Conservation (phyloP, 2,113 vertebrate species). For the Ciconia maguari region DNA sequence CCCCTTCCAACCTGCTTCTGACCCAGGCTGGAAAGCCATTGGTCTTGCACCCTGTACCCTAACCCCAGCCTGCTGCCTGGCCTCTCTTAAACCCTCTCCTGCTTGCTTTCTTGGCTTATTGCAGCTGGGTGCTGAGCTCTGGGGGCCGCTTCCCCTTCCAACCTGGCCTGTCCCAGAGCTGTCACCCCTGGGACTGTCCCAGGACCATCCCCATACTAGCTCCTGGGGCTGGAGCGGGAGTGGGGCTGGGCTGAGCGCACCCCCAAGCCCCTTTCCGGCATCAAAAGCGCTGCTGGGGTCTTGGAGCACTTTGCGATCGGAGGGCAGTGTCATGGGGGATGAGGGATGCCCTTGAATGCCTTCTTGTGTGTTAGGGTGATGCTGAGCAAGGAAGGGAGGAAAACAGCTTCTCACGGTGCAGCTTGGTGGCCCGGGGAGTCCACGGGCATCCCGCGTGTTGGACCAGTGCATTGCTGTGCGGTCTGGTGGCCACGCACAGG, state of each 20-base stretch:
- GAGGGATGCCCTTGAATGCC: not conserved
- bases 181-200: not conserved
- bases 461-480: fast-evolving
- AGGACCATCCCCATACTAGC: not conserved
- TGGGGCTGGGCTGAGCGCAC: not conserved
- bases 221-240: not conserved
- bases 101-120: not conserved
- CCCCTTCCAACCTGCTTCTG: not conserved
- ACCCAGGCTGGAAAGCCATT: not conserved
- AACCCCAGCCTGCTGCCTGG: not conserved
- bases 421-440: not conserved
- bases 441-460: fast-evolving
- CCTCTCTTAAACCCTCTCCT: not conserved
- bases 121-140: not conserved
- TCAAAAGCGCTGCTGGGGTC: not conserved
- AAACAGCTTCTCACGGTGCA: not conserved
- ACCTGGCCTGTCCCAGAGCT: not conserved
- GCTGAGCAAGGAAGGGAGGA: not conserved
- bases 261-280: not conserved
- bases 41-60: not conserved
- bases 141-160: not conserved
- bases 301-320: not conserved
- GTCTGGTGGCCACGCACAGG: fast-evolving
- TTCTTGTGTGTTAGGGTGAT: not conserved
- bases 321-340: not conserved